Evolutionary conservation across 2,888 invertebrate species (phyloP).

Genomic region (Argyresthia goedartella): DNA sequence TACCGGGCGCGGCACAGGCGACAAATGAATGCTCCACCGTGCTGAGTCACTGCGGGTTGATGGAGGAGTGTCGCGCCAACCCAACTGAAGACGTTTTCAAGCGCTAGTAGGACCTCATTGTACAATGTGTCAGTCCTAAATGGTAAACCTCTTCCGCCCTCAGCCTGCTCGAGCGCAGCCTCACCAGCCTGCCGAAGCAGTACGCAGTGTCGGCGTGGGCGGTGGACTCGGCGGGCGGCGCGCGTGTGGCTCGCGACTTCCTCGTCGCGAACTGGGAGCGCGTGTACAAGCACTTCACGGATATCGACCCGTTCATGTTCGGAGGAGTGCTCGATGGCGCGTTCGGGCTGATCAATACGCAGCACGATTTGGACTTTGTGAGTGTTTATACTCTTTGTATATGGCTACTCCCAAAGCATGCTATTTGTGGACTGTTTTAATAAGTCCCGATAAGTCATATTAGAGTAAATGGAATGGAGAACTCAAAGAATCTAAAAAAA

Average conservation of each 20-base stretch:
- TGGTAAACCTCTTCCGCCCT: background rate
- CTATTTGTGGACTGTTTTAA: no score
- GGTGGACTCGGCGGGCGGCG: slow-evolving; percentile 38
- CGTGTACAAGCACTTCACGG: slow-evolving; percentile 50
- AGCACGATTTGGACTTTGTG: slow-evolving; percentile 32
- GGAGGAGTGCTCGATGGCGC: slow-evolving; percentile 40
- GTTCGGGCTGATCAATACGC: slow-evolving; percentile 41
- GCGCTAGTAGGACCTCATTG: no score
- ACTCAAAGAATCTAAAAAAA: no score
- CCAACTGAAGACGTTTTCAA: no score
- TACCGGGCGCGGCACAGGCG: no score
- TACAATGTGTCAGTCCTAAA: no score
- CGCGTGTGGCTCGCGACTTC: slow-evolving; percentile 79
- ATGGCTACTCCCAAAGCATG: no score
- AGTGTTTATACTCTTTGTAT: no score
- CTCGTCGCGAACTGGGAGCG: slow-evolving; percentile 78
- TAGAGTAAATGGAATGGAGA: background rate
- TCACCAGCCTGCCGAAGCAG: slow-evolving; percentile 47
- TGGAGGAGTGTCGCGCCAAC: no score
- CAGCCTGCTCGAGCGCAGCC: slow-evolving; percentile 51
- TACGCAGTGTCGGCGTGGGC: slow-evolving; percentile 49
- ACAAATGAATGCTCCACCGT: no score
- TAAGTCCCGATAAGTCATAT: background rate
- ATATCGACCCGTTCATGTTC: slow-evolving; percentile 52
- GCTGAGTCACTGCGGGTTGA: no score